Base-by-base conservation (phyloP, 2,113 vertebrate species). In the Triplophysa tibetana region DNA sequence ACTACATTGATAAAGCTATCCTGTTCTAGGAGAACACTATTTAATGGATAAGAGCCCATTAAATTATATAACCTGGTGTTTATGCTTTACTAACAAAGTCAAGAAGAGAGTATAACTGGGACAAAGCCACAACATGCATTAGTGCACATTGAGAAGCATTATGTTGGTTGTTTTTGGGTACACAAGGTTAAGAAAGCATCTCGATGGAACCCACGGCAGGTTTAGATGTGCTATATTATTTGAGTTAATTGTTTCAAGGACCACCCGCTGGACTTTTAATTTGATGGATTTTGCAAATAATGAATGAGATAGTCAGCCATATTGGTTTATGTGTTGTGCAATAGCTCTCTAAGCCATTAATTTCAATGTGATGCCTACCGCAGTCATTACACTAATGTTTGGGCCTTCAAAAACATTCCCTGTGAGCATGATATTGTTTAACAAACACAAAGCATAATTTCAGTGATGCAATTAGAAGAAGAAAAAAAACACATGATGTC, bases 11-110 rank as follows among this genome's bases (percentile, higher is more conserved):
- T 70, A 64, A 81, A 81, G 64, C 72, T 68, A 62, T 45, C 73
- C 41, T 21, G 13, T 58, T 82, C 61, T 63, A 77, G 54, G 64
- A 61, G 52, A 75, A 81, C 70, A 83, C 77, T 69, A 84, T 90
- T 89, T 89, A 89, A 91, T 86, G 91, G 86, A 70, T 87, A 86
- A 89, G 76, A 87, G 70, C 81, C 81, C 88, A 89, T 85, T 90
- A 83, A 85, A 89, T 90, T 17, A 81, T 72, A 74, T 75, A 81
- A 85, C 83, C 77, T 87, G 68, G 87, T 85, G 81, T 70, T 81
- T 65, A 58, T 80, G 72, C 78, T 67, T 70, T 45, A 58, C 61
- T 73, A 60, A 56, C 77, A 56, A 50, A n/a, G 78, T 67, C 61
- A 78, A 83, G 54, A 66, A 82, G 82, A 58, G 61, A 74, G 60